Percentiles rank a stretch among this genome's conserved stretches.
phyloP scores from a whole-genome alignment of 2,113 vertebrate species.

The Tapirus terrestris region DNA sequence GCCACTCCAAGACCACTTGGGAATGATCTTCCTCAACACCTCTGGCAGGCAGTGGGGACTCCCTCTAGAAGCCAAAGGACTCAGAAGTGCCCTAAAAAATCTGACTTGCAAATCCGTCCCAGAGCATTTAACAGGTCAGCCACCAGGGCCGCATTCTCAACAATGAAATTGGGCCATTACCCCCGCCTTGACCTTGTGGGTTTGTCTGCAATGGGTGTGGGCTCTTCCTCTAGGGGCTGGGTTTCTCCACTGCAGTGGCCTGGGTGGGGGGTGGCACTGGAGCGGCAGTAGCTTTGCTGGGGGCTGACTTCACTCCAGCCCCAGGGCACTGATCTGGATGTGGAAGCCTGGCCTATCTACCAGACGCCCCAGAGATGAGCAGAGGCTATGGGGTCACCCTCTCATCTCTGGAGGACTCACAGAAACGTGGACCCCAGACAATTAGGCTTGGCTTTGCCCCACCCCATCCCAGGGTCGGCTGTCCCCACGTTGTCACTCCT shows the following conservation, averaged over 20 bases:
- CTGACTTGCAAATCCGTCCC: neutral
- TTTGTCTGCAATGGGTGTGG: accelerated
- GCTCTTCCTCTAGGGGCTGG: neutral
- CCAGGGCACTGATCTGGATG: neutral
- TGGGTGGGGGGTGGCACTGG: no score
- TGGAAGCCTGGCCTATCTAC: no score
- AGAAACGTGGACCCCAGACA: accelerated
- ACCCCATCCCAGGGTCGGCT: neutral
- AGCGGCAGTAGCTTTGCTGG: neutral
- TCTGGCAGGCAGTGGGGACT: neutral
- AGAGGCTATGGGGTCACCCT: neutral
- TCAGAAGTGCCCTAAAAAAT: neutral
- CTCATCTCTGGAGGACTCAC: neutral
- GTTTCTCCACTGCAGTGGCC: neutral
- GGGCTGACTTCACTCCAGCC: neutral
- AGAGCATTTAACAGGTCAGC: neutral
- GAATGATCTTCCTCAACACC: neutral
- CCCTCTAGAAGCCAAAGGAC: neutral
- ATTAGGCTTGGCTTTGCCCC: neutral
- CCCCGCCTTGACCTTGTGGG: neutral
- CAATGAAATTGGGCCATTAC: accelerated
- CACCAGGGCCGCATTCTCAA: neutral
- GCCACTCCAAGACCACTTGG: neutral
- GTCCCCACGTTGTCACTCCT: neutral
- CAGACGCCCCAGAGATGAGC: neutral